Evolutionary conservation across 2,888 invertebrate species (phyloP), one percentile per base, ranked within the genome.

Genomic region (Monoplex corrugatus): DNA sequence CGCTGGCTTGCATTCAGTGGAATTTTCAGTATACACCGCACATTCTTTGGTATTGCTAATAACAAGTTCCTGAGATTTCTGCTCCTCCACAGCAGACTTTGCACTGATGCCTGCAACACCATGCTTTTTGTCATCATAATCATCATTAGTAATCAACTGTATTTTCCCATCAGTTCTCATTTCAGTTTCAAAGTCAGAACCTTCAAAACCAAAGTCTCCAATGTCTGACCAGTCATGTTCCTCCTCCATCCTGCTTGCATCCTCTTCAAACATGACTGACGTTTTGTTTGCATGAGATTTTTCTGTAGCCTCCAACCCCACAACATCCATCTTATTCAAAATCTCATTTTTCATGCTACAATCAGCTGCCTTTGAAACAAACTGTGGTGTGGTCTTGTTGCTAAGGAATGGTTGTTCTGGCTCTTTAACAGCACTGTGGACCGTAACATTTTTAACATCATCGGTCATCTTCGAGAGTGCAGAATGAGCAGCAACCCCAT

Each of bases 221-320:
- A 84, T 44, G 3, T 88, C 88, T 44, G 83, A 63, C 84, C 88
- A 88, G 72, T 84, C 72, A n/a, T 68, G 84, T 0, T 84, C 63
- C 72, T 35, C 72, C 35, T 83, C 83, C 35, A 50, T 45, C n/a
- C 2, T 10, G 35, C 35, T 8, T 3, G 16, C 75, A 32, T 75
- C 38, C 38, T 38, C 38, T 38, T 75, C 75, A 13, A 38, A 38
- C 38, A 38, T 2, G 13, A 38, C 75, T 40, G 75, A 75, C 10
- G 57, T 16, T 75, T 35, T 35, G 75, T 38, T 2, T 38, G 16
- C 16, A 38, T 75, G 16, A 35, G 38, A 19, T 38, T 2, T 75
- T 75, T 75, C 75, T 19, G 75, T 75, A 19, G 38, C 2, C 16
- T 38, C 38, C 35, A 35, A 2, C 0, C 75, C n/a, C 16, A 1